Evolutionary conservation across 2,113 vertebrate species (phyloP).

Genomic region (Rhinoderma darwinii): DNA sequence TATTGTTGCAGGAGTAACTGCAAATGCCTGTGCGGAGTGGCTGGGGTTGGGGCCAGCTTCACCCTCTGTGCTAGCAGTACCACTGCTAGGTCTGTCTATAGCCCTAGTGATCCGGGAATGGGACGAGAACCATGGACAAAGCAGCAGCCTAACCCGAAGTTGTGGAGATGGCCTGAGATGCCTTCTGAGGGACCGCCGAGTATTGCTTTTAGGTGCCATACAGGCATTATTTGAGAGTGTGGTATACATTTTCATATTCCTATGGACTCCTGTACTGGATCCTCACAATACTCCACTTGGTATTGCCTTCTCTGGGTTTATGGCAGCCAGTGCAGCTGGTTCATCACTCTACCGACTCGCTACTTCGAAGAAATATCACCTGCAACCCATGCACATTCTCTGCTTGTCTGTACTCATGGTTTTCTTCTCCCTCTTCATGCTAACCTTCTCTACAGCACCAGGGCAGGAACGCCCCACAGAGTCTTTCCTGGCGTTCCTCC

Average conservation of each 20-base stretch:
- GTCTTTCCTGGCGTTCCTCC: slow-evolving; percentile 89
- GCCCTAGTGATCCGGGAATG: slow-evolving; percentile 81
- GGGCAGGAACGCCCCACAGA: slow-evolving; percentile 84
- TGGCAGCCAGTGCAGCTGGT: slow-evolving; percentile 89
- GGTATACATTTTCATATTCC: slow-evolving; percentile 92
- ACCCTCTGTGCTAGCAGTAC: slow-evolving; percentile 87
- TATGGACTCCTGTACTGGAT: slow-evolving; percentile 93
- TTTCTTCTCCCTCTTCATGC: slow-evolving; percentile 91
- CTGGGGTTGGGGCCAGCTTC: slow-evolving; percentile 87
- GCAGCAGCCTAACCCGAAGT: slow-evolving; percentile 75
- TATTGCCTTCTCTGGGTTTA: slow-evolving; percentile 88
- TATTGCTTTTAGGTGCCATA: slow-evolving; percentile 86
- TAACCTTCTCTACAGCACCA: slow-evolving; percentile 87
- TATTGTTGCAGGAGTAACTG: slow-evolving; percentile 82
- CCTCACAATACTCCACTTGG: slow-evolving; percentile 87
- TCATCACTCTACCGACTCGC: slow-evolving; percentile 85
- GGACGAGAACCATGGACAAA: slow-evolving; percentile 81
- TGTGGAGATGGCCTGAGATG: slow-evolving; percentile 84
- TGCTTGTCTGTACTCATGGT: slow-evolving; percentile 86
- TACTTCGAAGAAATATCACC: slow-evolving; percentile 81
- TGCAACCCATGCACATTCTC: slow-evolving; percentile 88
- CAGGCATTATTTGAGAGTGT: slow-evolving; percentile 93
- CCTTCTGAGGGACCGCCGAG: slow-evolving; percentile 83
- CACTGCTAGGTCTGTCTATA: slow-evolving; percentile 78
- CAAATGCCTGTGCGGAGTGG: slow-evolving; percentile 86